Percentiles rank a stretch among this genome's conserved stretches.
Conservation (phyloP, 2,888 invertebrate genomes). For the Drosophila anomelani region DNA sequence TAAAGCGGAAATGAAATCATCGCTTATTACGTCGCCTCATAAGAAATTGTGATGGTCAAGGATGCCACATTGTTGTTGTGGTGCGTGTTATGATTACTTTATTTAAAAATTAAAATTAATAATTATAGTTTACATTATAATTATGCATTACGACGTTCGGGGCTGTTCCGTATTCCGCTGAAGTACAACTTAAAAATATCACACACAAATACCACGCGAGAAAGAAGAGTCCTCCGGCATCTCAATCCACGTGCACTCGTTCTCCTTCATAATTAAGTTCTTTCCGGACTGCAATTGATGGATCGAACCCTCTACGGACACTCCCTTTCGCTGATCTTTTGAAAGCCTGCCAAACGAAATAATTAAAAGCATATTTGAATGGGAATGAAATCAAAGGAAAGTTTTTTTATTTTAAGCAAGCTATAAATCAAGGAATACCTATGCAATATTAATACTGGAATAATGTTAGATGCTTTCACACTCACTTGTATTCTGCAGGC, state of each 20-base stretch:
- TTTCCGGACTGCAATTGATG: conserved; percentile 35
- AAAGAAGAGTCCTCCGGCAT: conserved; percentile 50
- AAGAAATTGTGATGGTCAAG: conserved; percentile 36
- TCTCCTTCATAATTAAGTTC: conserved; percentile 50
- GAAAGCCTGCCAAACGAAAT: conserved; percentile 74
- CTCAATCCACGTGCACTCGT: conserved; percentile 34
- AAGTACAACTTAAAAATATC: conserved; percentile 83
- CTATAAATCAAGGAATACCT: background rate
- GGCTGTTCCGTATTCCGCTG: conserved; percentile 70
- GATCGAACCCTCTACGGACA: conserved; percentile 82
- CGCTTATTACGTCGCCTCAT: conserved; percentile 23
- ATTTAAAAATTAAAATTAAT: conserved; percentile 74
- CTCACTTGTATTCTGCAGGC: conserved; percentile 75
- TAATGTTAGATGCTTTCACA: background rate
- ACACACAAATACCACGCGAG: conserved; percentile 83
- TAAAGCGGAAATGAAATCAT: conserved; percentile 41
- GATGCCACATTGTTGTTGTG: conserved; percentile 11
- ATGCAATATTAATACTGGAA: background rate
- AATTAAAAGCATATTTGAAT: conserved; percentile 3
- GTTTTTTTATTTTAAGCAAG: no score
- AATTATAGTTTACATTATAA: conserved; percentile 74
- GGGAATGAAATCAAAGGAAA: background rate
- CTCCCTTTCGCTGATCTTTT: conserved; percentile 83
- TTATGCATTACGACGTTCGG: conserved; percentile 64
- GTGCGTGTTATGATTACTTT: conserved; percentile 67